These are phyloP conservation scores for Agrilus planipennis DNA, from an alignment of 1,140 invertebrate genomes.

Conservation along the genomic window DNA sequence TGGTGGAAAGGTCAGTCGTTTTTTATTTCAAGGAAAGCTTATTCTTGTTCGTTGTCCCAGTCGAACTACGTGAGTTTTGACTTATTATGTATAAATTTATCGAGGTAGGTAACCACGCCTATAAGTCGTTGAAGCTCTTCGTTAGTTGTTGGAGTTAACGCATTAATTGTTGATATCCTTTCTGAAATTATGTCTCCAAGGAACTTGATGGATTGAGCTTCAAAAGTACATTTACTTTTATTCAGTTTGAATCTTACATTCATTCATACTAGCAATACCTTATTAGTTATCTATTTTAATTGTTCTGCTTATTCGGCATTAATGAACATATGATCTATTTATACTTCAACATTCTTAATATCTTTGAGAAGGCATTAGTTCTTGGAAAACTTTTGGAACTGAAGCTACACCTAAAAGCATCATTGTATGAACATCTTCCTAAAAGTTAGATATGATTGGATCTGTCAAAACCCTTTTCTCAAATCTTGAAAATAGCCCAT, in stretches of 20 bases:
- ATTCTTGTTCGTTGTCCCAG: conserved; percentile 19
- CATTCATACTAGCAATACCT: background rate
- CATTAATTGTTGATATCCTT: conserved; percentile 15
- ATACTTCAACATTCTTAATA: conserved; percentile 22
- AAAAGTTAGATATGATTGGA: conserved; percentile 9
- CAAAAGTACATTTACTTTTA: conserved; percentile 4
- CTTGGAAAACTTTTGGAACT: conserved; percentile 24
- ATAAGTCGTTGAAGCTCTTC: conserved; percentile 16
- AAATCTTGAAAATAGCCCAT: conserved; percentile 11
- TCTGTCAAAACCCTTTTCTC: conserved; percentile 14
- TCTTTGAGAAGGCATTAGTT: conserved; percentile 19
- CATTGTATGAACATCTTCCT: conserved; percentile 6
- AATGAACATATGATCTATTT: conserved; percentile 29
- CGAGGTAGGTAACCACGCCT: conserved; percentile 24
- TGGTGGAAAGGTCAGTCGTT: conserved; percentile 18
- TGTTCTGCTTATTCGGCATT: conserved; percentile 11
- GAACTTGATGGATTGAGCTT: conserved; percentile 1
- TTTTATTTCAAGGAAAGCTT: conserved; percentile 20
- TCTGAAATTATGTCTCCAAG: conserved; percentile 5
- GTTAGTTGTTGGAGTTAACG: conserved; percentile 23
- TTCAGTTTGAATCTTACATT: conserved; percentile 11
- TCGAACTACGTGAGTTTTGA: conserved; percentile 15
- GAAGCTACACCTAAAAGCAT: conserved; percentile 21
- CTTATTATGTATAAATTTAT: conserved; percentile 25
- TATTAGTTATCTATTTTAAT: conserved; percentile 19